Evolutionary conservation across 2,113 vertebrate species (phyloP).

Genomic region (Aythya baeri): DNA sequence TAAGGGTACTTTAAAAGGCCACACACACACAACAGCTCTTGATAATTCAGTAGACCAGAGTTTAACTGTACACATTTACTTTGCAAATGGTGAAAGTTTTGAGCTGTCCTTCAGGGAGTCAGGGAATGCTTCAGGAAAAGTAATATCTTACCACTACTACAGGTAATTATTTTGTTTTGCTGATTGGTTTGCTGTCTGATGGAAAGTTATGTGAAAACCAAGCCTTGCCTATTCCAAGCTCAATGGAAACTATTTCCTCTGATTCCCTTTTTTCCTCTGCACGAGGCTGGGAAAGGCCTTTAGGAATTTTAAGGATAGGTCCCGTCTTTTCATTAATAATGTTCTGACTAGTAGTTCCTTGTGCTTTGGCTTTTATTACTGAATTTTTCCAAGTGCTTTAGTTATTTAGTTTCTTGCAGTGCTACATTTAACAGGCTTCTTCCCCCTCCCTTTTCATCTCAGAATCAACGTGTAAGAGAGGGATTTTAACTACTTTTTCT

Average conservation of each 20-base stretch:
- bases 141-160: conserved; percentile 62
- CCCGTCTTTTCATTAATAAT: conserved; percentile 18
- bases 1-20: not conserved
- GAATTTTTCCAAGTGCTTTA: not conserved
- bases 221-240: conserved; percentile 9
- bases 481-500: not conserved
- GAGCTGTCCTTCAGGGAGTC: conserved; percentile 60
- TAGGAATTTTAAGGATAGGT: not conserved
- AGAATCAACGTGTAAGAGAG: not conserved
- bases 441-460: not conserved
- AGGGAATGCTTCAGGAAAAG: conserved; percentile 64
- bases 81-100: conserved; percentile 33
- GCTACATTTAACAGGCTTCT: conserved; percentile 32
- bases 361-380: not conserved
- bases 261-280: not conserved
- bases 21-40: not conserved
- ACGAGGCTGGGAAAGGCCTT: not conserved
- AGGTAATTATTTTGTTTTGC: conserved; percentile 57
- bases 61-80: not conserved
- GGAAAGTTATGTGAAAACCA: not conserved
- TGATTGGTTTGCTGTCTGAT: conserved; percentile 42
- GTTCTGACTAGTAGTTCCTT: conserved; percentile 7
- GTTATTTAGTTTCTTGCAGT: conserved; percentile 6
- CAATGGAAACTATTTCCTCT: not conserved
- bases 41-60: not conserved